Percentiles rank a stretch among this genome's conserved stretches.
Evolutionary conservation across 2,888 invertebrate species (phyloP).

Genomic region (Isotomurus palustris): DNA sequence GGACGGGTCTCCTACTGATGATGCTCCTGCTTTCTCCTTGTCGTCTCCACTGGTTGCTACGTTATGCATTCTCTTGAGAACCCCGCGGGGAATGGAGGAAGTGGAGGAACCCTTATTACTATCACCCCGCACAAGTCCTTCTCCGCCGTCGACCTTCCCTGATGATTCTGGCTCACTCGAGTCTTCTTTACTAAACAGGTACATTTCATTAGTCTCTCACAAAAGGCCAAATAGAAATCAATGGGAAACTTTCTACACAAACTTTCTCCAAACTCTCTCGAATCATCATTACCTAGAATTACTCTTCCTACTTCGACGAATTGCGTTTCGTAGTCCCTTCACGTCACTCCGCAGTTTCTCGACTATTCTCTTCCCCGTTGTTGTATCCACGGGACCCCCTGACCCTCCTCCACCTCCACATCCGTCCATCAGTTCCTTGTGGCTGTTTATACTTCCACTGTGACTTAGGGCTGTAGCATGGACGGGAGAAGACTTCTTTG

Average conservation of each 20-base stretch:
- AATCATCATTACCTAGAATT: slow-evolving; percentile 46
- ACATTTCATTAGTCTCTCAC: slow-evolving; percentile 2
- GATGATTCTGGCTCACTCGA: slow-evolving; percentile 45
- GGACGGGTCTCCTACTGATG: no score
- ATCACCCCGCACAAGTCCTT: slow-evolving; percentile 14
- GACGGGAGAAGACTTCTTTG: slow-evolving; percentile 30
- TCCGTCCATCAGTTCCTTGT: background rate
- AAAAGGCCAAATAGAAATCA: slow-evolving; percentile 1
- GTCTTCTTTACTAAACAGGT: slow-evolving; percentile 41
- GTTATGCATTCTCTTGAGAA: slow-evolving; percentile 67
- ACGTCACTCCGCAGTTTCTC: slow-evolving; percentile 80
- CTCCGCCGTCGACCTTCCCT: slow-evolving; percentile 21
- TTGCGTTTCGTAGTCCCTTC: slow-evolving; percentile 62
- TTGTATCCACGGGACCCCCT: slow-evolving; percentile 54
- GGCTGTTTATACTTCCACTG: background rate
- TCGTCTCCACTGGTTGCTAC: slow-evolving; percentile 64
- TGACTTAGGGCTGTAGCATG: slow-evolving; percentile 18
- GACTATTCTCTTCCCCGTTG: slow-evolving; percentile 67
- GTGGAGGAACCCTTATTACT: slow-evolving; percentile 26
- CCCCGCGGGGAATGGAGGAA: slow-evolving; percentile 53
- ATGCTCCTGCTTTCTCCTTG: slow-evolving; percentile 47
- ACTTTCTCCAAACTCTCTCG: background rate
- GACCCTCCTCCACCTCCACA: background rate
- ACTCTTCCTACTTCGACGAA: slow-evolving; percentile 56
- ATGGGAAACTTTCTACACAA: background rate